Base-by-base conservation (phyloP, 2,888 invertebrate genomes). In the Lepidocyrtoides sp. region DNA sequence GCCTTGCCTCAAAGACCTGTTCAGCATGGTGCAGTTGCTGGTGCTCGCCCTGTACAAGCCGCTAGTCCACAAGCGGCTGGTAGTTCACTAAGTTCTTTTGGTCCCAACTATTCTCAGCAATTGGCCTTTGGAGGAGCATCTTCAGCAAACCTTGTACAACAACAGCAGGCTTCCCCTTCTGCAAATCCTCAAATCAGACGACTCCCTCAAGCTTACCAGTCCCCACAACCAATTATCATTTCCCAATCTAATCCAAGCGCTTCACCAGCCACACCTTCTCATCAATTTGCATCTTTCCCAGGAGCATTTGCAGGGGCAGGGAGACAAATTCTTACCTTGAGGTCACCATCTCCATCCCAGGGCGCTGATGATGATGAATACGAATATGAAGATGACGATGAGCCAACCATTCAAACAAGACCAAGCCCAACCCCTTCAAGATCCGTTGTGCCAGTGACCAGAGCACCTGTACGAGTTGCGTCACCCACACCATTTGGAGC, bases 381-480 rank as follows among this genome's bases (percentile, higher is more conserved):
- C 48, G 94, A 94, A 69, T 94, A 94, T 23, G 94, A 94, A 66
- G 93, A 94, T 77, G 94, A 94, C 7, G 94, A 94, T 26, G 94
- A 94, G 89, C 91, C 89, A 88, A 81, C 91, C 29, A 81, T 81
- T 63, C 89, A 66, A 32, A 14, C 63, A 69, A 51, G 82, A 51
- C 75, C 86, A 82, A 75, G 85, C 69, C 51, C 87, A 69, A 44
- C 90, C 29, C 32, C 89, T 12, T 72, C 81, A 23, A 84, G 90
- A 60, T 69, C 88, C 36, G 36, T 12, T 14, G 63, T 89, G 32
- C 81, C 91, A 60, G 85, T 88, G 1, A 91, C 91, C 23, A 79
- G 91, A 69, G 57, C 92, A n/a, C 90, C 93, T 54, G 85, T 91
- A 26, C 29, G 92, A 69, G 84, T 91, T 72, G 66, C 82, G n/a